These are phyloP conservation scores for Phenacoccus solenopsis DNA, from an alignment of 1,140 invertebrate species.

Conservation along the genomic window DNA sequence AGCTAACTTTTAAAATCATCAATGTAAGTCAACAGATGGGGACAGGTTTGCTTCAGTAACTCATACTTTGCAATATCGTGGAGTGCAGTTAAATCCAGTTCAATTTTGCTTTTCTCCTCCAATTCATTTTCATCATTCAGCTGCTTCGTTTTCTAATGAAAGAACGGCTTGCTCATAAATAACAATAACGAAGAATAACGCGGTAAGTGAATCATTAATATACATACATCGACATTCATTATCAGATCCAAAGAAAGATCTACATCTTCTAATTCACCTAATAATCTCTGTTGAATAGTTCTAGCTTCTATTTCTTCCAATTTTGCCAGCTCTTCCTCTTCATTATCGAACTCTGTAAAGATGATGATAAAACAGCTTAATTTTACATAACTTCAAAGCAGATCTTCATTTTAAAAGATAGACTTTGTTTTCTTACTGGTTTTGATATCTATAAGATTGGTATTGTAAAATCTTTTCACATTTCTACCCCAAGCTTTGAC, in stretches of 20 bases:
- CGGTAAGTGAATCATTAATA: too few species aligned
- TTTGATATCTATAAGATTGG: not conserved
- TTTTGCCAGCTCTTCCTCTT: not conserved
- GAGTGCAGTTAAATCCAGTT: not conserved
- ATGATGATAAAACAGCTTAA: not conserved
- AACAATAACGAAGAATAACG: too few species aligned
- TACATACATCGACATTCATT: not conserved
- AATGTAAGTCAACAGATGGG: not conserved
- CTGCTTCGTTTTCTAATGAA: not conserved
- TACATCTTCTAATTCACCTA: not conserved
- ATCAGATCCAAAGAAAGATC: not conserved
- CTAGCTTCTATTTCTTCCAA: not conserved
- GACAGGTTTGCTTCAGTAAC: not conserved
- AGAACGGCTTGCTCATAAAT: too few species aligned
- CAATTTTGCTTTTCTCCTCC: not conserved
- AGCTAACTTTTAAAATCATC: conserved; percentile 5
- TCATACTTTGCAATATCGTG: not conserved
- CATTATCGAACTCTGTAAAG: not conserved
- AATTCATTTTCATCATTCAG: not conserved
- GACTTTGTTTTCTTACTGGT: not conserved
- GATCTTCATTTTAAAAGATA: not conserved
- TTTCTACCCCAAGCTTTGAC: not conserved
- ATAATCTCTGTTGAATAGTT: not conserved
- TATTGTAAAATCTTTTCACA: not conserved
- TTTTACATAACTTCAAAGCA: not conserved